Evolutionary conservation across 2,797 vertebrate species (phyloP).

Genomic region (Dallia pectoralis): DNA sequence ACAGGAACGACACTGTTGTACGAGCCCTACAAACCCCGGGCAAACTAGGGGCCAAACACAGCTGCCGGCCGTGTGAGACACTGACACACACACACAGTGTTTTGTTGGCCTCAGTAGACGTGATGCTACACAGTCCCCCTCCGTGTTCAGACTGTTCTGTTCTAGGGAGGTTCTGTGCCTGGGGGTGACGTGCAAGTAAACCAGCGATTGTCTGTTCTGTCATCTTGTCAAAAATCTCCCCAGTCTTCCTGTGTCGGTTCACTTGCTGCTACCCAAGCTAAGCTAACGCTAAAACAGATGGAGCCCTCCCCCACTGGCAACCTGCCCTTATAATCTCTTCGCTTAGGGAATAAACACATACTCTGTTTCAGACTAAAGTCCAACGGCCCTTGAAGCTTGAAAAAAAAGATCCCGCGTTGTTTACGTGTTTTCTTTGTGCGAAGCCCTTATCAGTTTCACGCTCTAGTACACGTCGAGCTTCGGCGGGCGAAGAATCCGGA

Average conservation of each 20-base stretch:
- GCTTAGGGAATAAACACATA: conserved; percentile 20
- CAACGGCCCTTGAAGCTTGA: background rate
- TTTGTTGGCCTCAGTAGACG: conserved; percentile 4
- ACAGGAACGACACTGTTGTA: conserved; percentile 18
- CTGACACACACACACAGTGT: conserved; percentile 8
- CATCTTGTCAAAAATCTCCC: no score
- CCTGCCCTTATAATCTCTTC: conserved; percentile 15
- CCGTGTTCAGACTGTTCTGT: background rate
- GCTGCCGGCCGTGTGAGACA: conserved; percentile 16
- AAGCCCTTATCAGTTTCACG: background rate
- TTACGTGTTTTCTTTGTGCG: background rate
- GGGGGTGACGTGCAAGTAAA: background rate
- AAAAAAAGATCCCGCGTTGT: conserved; percentile 11
- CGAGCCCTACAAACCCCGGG: background rate
- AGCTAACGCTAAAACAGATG: conserved; percentile 38
- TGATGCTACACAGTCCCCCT: background rate
- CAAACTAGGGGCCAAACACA: background rate
- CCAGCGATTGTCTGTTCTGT: background rate
- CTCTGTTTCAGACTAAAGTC: conserved; percentile 27
- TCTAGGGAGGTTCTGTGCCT: background rate
- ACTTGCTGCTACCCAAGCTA: conserved; percentile 4
- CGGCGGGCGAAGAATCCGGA: background rate
- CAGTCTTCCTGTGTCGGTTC: background rate
- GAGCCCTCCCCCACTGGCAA: conserved; percentile 24
- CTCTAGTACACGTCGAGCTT: background rate